These are phyloP conservation scores for Aphelenchoides fujianensis DNA, from an alignment of 1,140 invertebrate species.

Conservation along the genomic window DNA sequence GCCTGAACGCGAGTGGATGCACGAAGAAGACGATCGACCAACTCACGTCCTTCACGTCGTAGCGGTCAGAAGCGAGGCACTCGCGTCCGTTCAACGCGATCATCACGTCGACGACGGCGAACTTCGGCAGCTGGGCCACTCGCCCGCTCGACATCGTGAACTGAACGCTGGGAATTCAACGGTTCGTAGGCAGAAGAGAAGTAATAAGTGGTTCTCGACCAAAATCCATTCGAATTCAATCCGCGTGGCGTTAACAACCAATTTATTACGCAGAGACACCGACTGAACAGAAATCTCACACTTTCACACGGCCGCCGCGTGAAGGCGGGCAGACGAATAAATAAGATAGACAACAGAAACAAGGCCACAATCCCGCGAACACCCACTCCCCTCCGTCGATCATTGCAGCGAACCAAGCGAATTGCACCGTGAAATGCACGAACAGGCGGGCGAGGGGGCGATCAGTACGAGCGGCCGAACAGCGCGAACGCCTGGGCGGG, in stretches of 20 bases:
- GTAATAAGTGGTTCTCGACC: not conserved
- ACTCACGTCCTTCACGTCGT: slow-evolving; percentile 2
- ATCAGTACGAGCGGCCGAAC: slow-evolving; percentile 88
- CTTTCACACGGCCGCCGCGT: not conserved
- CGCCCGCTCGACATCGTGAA: not conserved
- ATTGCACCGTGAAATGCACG: slow-evolving; percentile 15
- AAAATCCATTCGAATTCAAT: not conserved
- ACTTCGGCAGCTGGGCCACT: slow-evolving; percentile 18
- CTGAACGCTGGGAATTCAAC: too few relatives aligned
- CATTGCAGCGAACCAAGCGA: slow-evolving; percentile 5
- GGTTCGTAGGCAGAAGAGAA: not conserved
- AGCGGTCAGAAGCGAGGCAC: not conserved
- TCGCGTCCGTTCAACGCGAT: slow-evolving; percentile 19
- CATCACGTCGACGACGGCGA: slow-evolving; percentile 23
- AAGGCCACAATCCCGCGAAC: too few relatives aligned
- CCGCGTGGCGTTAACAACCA: not conserved
- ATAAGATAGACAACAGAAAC: not conserved
- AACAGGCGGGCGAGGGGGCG: too few relatives aligned
- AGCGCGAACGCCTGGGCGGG: slow-evolving; percentile 82
- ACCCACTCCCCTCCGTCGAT: too few relatives aligned
- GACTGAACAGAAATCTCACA: not conserved
- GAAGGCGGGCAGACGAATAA: not conserved
- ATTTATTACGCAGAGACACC: slow-evolving; percentile 2
- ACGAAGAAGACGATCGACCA: not conserved
- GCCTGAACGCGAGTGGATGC: not conserved